Conservation (phyloP, 35 echinoderm and acorn worm genomes). For the Lytechinus variegatus region DNA sequence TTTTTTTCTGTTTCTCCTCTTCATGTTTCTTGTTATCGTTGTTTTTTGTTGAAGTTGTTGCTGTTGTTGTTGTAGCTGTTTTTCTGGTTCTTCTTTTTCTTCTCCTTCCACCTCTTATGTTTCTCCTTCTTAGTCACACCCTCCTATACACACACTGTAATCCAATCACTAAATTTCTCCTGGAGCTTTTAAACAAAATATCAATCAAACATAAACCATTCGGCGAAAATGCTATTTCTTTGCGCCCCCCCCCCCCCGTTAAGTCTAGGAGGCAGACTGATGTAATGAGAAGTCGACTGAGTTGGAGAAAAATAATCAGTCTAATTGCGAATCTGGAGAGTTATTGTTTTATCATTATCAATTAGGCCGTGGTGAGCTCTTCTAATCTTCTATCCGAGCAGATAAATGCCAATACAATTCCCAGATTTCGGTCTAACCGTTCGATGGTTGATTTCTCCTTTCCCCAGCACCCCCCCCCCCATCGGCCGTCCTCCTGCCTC, state of each 20-base stretch:
- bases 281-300: not conserved
- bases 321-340: not conserved
- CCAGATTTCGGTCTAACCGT: too few species aligned
- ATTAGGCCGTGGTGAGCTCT: not conserved
- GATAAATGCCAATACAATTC: slow-evolving; percentile 17
- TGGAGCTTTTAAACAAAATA: not conserved
- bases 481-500: not conserved
- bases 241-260: not conserved
- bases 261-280: not conserved
- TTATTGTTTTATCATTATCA: slow-evolving; percentile 46
- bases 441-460: not conserved
- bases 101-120: not conserved
- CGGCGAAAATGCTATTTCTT: not conserved
- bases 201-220: slow-evolving; percentile 40
- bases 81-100: not conserved
- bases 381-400: not conserved
- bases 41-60: not conserved
- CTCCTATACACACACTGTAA: not conserved
- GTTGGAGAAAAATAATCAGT: slow-evolving; percentile 6
- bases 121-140: not conserved
- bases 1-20: not conserved
- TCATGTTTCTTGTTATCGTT: not conserved
- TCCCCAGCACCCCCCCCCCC: too few species aligned
- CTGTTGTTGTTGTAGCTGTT: not conserved
- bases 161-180: not conserved